Evolutionary conservation across 1,140 invertebrate genomes (phyloP), one percentile per base, ranked within the genome.

Genomic region (Portunus trituberculatus): DNA sequence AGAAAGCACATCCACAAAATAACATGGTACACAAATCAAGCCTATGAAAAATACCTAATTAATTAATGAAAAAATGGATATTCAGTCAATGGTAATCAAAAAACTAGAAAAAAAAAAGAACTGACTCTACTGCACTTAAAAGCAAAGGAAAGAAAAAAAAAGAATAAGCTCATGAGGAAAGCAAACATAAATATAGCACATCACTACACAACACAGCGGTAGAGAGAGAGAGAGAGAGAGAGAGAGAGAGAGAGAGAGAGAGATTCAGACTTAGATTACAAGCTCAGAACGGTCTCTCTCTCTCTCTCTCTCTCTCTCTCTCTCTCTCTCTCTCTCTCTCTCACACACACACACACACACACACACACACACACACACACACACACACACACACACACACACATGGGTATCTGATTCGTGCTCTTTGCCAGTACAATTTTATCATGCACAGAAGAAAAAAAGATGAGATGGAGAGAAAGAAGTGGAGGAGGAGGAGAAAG

Each of bases 301-400:
- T 48, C n/a, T n/a, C n/a, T n/a, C n/a, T n/a, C n/a, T n/a, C n/a
- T n/a, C n/a, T n/a, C n/a, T n/a, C n/a, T n/a, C n/a, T n/a, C n/a
- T n/a, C n/a, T n/a, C n/a, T n/a, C n/a, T n/a, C n/a, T n/a, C n/a
- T n/a, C n/a, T n/a, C 32, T 31, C 14, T 39, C 32, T 32, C 14
- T 91, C 6, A 67, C n/a, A 92, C 12, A 52, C 28, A 59, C 14
- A 0, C 59, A 92, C 29, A 67, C 10, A 76, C 52, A 92, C 46
- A 92, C 46, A 92, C 48, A 92, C 67, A 92, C 67, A 92, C 31
- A 92, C 48, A 92, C 28, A 92, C 48, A 92, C 48, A 92, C 48
- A 83, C 67, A 92, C 48, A 92, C 48, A 92, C 48, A 92, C 67
- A 92, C n/a, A 82, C 28, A 82, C 59, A 92, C 59, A 92, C 59